Evolutionary conservation across 2,797 vertebrate genomes (phyloP).

Genomic region (Anguilla anguilla): DNA sequence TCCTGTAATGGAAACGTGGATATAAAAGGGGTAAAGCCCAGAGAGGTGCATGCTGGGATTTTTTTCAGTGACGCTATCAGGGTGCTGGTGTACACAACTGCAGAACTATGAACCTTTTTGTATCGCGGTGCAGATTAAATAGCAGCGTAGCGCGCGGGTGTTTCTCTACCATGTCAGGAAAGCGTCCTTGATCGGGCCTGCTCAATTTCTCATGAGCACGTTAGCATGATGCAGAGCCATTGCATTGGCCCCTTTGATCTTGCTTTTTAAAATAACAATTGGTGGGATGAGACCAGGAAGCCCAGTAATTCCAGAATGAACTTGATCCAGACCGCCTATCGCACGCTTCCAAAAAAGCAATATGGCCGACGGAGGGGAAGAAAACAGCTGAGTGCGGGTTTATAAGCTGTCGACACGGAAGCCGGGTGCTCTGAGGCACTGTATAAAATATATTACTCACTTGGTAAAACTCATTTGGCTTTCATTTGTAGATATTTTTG

Average conservation of each 20-base stretch:
- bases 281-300: conserved; percentile 60
- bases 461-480: conserved; percentile 62
- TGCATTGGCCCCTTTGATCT: conserved; percentile 45
- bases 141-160: neutral
- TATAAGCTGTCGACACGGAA: conserved; percentile 38
- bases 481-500: conserved; percentile 55
- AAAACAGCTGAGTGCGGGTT: conserved; percentile 48
- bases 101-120: conserved; percentile 4
- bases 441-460: conserved; percentile 48
- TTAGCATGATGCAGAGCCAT: conserved; percentile 50
- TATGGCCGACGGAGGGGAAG: neutral
- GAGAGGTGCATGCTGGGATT: conserved; percentile 20
- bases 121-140: neutral
- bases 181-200: conserved; percentile 32
- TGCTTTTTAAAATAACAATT: conserved; percentile 55
- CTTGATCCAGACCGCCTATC: conserved; percentile 55
- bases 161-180: neutral
- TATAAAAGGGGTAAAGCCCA: neutral
- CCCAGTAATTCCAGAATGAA: conserved; percentile 67
- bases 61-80: conserved; percentile 8
- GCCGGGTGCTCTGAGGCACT: conserved; percentile 50
- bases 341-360: neutral
- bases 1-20: neutral
- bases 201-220: conserved; percentile 49
- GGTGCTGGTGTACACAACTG: neutral